These are phyloP conservation scores for Argyrosomus regius DNA, from an alignment of 2,797 vertebrate genomes.

Conservation along the genomic window DNA sequence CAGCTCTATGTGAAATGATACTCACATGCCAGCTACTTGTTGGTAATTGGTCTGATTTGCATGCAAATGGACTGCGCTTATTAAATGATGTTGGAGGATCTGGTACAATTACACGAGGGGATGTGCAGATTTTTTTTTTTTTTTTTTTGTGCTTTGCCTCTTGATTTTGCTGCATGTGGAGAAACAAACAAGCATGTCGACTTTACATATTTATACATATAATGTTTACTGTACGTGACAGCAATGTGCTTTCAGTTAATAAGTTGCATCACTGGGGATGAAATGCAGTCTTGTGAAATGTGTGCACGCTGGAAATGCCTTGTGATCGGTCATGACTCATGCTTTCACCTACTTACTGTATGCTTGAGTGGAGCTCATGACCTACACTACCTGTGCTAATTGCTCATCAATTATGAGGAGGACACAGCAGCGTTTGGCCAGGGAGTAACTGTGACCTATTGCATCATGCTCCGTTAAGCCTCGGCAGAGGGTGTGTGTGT, in stretches of 20 bases:
- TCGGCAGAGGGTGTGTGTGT: constrained; percentile 21
- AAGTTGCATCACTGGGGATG: not conserved
- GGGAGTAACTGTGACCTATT: constrained; percentile 72
- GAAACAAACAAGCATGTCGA: constrained; percentile 26
- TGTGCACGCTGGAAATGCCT: constrained; percentile 14
- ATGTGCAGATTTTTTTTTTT: constrained; percentile 34
- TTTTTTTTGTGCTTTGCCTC: constrained; percentile 11
- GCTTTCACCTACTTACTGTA: constrained; percentile 53
- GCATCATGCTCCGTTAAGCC: constrained; percentile 63
- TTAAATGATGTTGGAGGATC: constrained; percentile 72
- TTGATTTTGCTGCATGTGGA: constrained; percentile 26
- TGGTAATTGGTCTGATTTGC: constrained; percentile 79
- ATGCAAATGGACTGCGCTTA: constrained; percentile 74
- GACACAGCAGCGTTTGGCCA: constrained; percentile 57
- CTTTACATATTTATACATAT: constrained; percentile 8
- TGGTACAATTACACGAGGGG: constrained; percentile 51
- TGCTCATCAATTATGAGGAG: constrained; percentile 82
- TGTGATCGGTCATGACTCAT: constrained; percentile 50
- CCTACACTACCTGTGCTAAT: constrained; percentile 78
- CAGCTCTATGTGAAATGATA: constrained; percentile 69
- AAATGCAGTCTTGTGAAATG: constrained; percentile 12
- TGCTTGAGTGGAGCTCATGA: constrained; percentile 66
- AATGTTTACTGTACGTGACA: constrained; percentile 23
- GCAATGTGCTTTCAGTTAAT: constrained; percentile 33
- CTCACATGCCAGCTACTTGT: constrained; percentile 71